Evolutionary conservation across 1,140 invertebrate species (phyloP), one percentile per base, ranked within the genome.

Genomic region (Meteorus sp.): DNA sequence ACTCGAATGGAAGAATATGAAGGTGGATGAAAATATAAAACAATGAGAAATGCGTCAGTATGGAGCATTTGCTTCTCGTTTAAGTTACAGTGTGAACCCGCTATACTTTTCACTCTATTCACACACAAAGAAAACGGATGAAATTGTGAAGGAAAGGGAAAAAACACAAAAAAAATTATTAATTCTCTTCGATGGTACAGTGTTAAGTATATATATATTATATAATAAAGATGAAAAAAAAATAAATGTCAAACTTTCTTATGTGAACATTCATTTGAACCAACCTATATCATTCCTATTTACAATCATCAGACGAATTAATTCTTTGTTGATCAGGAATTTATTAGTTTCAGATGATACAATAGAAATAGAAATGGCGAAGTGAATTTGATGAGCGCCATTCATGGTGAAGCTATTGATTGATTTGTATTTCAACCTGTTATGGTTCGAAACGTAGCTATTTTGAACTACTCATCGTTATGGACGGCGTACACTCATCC

Each of bases 131-230:
- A 8, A 47, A 47, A 47, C 20, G 5, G 5, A 22, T 29, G n/a
- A n/a, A n/a, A n/a, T n/a, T n/a, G n/a, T n/a, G n/a, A n/a, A n/a
- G n/a, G n/a, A n/a, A 11, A 50, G 29, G 29, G 13, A 22, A 27
- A 31, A 31, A 27, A 31, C 11, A 37, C 7, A 35, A 39, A 20
- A 19, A 19, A n/a, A 19, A 52, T 20, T 50, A 63, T 56, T n/a
- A 57, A 57, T 60, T 61, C 52, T 60, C 53, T 60, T 63, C 59
- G 31, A 60, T 63, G 47, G 52, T 62, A 62, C 60, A 60, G 61
- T 60, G 45, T 63, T 63, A 60, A 56, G 47, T 59, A 59, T 47
- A 59, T 39, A 61, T 53, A 62, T 54, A 56, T 47, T 60, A 63
- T 63, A 63, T 63, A 63, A 60, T 63, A 63, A 60, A 63, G 57